Percentiles rank a stretch among this genome's conserved stretches.
Conservation (phyloP, 2,113 vertebrate species). For the Glaucomys volans region DNA sequence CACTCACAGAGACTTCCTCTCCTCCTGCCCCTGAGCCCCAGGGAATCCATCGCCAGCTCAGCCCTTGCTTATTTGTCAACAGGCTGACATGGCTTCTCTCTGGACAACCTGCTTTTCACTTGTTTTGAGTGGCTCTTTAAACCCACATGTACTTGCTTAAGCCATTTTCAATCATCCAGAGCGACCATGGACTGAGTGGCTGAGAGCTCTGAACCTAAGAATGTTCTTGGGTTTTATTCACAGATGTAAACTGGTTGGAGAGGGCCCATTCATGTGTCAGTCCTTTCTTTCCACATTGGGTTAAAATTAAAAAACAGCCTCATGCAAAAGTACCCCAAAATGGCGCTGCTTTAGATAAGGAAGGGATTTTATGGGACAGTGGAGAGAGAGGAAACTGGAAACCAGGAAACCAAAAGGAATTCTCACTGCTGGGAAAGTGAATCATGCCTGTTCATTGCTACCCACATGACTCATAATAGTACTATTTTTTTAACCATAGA, state of each 20-base stretch:
- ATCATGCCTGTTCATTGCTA: neutral
- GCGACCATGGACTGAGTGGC: neutral
- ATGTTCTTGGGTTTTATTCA: neutral
- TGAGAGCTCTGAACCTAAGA: neutral
- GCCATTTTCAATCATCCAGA: conserved; percentile 48
- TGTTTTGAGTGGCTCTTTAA: conserved; percentile 60
- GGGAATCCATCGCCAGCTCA: neutral
- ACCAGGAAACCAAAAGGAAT: neutral
- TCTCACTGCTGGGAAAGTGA: neutral
- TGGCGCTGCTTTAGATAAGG: neutral
- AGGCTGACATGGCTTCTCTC: conserved; percentile 61
- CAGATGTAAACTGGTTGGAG: neutral
- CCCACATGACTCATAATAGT: neutral
- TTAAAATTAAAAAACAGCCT: neutral
- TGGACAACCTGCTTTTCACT: conserved; percentile 55
- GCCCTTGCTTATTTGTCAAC: conserved; percentile 64
- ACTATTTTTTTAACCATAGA: neutral
- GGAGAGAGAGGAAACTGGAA: neutral
- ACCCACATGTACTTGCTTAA: conserved; percentile 8
- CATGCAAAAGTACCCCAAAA: neutral
- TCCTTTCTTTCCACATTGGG: neutral
- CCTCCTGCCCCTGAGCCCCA: neutral
- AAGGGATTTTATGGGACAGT: neutral
- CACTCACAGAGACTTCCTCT: neutral
- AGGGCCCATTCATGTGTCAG: accelerated